Evolutionary conservation across 1,140 invertebrate genomes (phyloP).

Genomic region (Periplaneta americana): DNA sequence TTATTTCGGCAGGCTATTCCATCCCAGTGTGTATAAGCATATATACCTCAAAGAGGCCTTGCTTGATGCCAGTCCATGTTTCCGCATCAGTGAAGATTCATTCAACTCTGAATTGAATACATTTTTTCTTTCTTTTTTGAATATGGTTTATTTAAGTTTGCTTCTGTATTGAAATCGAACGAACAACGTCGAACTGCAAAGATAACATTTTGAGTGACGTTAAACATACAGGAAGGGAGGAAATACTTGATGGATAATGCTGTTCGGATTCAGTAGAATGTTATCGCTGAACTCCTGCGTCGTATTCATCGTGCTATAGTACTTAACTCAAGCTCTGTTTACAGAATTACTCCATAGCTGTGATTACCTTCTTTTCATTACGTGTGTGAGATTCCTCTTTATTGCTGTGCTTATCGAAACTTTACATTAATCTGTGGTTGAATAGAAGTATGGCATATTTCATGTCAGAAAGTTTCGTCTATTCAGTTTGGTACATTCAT

Average conservation of each 20-base stretch:
- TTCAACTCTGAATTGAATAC: neutral
- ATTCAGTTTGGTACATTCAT: too few relatives aligned
- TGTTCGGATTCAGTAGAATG: neutral
- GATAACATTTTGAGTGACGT: neutral
- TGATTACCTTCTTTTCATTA: too few relatives aligned
- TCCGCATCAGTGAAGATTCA: neutral
- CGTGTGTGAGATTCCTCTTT: too few relatives aligned
- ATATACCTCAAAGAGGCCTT: neutral
- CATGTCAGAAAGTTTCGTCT: too few relatives aligned
- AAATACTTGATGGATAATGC: neutral
- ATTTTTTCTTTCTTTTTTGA: neutral
- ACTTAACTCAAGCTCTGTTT: too few relatives aligned
- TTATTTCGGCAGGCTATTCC: neutral
- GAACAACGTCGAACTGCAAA: too few relatives aligned
- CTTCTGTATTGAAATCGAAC: neutral
- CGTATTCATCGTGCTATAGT: too few relatives aligned
- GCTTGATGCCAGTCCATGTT: neutral
- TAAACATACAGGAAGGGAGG: neutral
- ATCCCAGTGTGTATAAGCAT: neutral
- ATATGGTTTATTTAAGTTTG: neutral
- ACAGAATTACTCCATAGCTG: too few relatives aligned
- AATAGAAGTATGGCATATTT: too few relatives aligned
- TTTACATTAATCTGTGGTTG: too few relatives aligned
- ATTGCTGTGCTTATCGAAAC: too few relatives aligned
- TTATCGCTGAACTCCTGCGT: neutral